Percentiles rank a stretch among this genome's conserved stretches.
Conservation (phyloP, 1,140 invertebrate genomes). For the Zaprionus capensis region DNA sequence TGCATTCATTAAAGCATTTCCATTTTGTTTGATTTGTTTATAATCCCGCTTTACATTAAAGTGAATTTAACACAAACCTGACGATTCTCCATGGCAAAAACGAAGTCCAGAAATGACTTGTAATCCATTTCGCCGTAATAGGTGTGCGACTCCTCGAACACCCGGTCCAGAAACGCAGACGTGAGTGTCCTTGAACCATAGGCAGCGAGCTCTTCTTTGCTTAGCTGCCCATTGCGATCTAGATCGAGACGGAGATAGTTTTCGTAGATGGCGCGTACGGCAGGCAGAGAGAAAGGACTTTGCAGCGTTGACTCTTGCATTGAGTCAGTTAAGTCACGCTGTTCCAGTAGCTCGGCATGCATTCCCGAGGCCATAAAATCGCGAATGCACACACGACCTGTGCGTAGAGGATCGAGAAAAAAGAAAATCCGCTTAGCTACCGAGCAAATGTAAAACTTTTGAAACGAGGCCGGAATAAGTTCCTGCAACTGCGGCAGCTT, state of each 20-base stretch:
- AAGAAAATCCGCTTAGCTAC: conserved; percentile 98
- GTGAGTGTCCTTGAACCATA: conserved; percentile 97
- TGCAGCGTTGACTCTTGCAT: conserved; percentile 93
- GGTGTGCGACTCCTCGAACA: conserved; percentile 97
- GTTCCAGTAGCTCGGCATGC: conserved; percentile 95
- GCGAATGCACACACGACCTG: conserved; percentile 94
- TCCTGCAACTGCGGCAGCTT: conserved; percentile 95
- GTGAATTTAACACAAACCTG: conserved; percentile 86
- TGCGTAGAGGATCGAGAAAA: conserved; percentile 95
- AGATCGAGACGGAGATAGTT: conserved; percentile 97
- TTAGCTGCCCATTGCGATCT: conserved; percentile 98
- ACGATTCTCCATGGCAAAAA: conserved; percentile 96
- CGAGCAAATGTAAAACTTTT: conserved; percentile 98
- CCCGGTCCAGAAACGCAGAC: conserved; percentile 94
- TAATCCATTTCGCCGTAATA: conserved; percentile 99
- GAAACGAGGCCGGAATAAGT: conserved; percentile 94
- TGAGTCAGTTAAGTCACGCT: conserved; percentile 89
- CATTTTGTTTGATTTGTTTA: too few relatives aligned
- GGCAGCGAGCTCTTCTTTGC: conserved; percentile 93
- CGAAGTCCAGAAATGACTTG: conserved; percentile 98
- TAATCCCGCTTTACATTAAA: too few relatives aligned
- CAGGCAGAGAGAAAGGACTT: conserved; percentile 98
- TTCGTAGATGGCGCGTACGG: conserved; percentile 95
- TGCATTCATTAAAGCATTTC: too few relatives aligned
- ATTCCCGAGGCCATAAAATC: conserved; percentile 96